A percentile compares a stretch with the other conserved stretches of the same genome.
These are phyloP conservation scores for Drosophila falleni DNA, from an alignment of 2,888 invertebrate genomes.

Conservation along the genomic window DNA sequence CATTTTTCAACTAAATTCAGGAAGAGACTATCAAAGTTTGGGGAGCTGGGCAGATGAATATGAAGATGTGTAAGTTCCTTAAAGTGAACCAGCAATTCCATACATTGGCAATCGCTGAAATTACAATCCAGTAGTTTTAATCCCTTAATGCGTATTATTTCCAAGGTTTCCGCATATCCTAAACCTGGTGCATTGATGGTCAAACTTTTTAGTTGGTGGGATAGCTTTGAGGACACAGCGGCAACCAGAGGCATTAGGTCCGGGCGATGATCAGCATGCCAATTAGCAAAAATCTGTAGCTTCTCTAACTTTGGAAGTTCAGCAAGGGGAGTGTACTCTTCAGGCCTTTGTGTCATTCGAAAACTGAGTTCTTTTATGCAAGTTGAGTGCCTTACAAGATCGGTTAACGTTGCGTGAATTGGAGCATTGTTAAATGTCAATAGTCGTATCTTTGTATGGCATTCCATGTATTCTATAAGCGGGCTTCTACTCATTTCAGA, in stretches of 20 bases:
- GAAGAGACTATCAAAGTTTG: conserved; percentile 20
- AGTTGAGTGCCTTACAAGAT: conserved; percentile 28
- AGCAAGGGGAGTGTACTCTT: conserved; percentile 28
- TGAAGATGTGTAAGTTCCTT: conserved; percentile 12
- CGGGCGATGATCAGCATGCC: background rate
- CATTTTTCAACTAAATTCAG: conserved; percentile 21
- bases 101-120: conserved; percentile 12
- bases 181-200: conserved; percentile 21
- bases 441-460: conserved; percentile 33
- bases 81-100: conserved; percentile 12
- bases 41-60: conserved; percentile 7
- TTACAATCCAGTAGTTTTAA: conserved; percentile 23
- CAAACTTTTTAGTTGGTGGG: conserved; percentile 21
- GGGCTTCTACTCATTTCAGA: conserved; percentile 26
- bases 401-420: conserved; percentile 15
- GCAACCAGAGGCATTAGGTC: conserved; percentile 24
- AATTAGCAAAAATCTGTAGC: conserved; percentile 19
- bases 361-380: conserved; percentile 25
- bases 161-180: conserved; percentile 21
- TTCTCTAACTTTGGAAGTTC: conserved; percentile 7
- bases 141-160: conserved; percentile 18
- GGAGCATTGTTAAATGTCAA: conserved; percentile 22
- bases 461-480: conserved; percentile 14
- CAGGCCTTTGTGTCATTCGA: conserved; percentile 18
- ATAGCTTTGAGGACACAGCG: conserved; percentile 16